Conservation (phyloP, 2,797 vertebrate species). For the Enteromius fasciolatus region DNA sequence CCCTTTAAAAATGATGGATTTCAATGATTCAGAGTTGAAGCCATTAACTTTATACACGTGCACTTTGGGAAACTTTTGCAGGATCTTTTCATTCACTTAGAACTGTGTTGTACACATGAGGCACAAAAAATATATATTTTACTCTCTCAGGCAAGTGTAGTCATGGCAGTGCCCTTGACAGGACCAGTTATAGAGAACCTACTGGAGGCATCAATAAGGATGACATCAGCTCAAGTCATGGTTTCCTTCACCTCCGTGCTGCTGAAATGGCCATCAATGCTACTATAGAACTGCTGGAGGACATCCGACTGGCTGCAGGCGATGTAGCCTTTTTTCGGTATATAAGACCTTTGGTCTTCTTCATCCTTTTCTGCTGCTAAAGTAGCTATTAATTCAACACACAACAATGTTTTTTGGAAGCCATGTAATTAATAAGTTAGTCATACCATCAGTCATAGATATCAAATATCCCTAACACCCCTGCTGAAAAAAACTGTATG, state of each 20-base stretch:
- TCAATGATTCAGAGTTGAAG: no score
- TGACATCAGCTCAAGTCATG: constrained; percentile 10
- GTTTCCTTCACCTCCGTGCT: constrained; percentile 65
- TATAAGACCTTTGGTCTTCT: constrained; percentile 51
- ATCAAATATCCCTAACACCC: not conserved
- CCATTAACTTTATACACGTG: no score
- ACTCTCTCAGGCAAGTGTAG: no score
- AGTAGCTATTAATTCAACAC: not conserved
- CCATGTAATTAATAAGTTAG: not conserved
- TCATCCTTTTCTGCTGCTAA: not conserved
- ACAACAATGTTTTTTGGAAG: not conserved
- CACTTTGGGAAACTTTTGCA: no score
- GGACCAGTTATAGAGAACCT: constrained; percentile 9
- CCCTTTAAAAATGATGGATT: no score
- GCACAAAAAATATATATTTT: no score
- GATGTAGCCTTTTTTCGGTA: constrained; percentile 71
- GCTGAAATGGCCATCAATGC: constrained; percentile 68
- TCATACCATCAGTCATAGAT: not conserved
- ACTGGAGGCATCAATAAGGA: constrained; percentile 45
- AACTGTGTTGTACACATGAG: no score
- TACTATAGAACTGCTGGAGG: constrained; percentile 73
- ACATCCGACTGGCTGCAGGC: constrained; percentile 65
- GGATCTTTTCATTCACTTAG: no score
- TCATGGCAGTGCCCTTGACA: no score
- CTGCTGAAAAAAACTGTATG: no score